Conservation (phyloP, 2,797 vertebrate genomes). For the Coranthus polyacanthus region DNA sequence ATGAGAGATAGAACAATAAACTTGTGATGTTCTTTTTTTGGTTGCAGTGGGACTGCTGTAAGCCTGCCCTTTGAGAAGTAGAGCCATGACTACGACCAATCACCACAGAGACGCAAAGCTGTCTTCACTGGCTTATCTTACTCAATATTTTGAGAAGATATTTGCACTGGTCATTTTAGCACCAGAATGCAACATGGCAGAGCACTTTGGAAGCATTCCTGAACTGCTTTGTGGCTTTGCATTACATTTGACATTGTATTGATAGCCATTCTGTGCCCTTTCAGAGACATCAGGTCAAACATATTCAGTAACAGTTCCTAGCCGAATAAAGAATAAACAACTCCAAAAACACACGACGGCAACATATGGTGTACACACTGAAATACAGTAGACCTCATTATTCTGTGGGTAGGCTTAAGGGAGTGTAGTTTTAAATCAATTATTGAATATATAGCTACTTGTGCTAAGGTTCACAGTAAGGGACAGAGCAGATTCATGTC, state of each 20-base stretch:
- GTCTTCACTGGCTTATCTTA: conserved; percentile 51
- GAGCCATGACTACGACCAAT: conserved; percentile 49
- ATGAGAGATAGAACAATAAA: conserved; percentile 74
- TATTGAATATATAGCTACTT: conserved; percentile 66
- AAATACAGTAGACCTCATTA: conserved; percentile 43
- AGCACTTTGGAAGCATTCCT: conserved; percentile 70
- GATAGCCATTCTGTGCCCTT: conserved; percentile 65
- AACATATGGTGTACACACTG: conserved; percentile 32
- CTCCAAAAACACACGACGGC: conserved; percentile 35
- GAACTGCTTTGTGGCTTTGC: conserved; percentile 74
- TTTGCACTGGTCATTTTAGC: conserved; percentile 70
- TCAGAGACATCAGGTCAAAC: conserved; percentile 60
- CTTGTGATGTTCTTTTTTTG: conserved; percentile 64
- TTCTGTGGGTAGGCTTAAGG: conserved; percentile 62
- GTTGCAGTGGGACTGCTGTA: conserved; percentile 49
- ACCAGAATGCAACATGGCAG: conserved; percentile 71
- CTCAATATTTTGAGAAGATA: conserved; percentile 59
- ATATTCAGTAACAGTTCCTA: conserved; percentile 24
- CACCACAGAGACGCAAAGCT: conserved; percentile 52
- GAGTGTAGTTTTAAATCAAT: conserved; percentile 69
- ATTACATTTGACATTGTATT: conserved; percentile 78
- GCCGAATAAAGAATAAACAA: conserved; percentile 48
- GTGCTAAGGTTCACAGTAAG: conserved; percentile 63
- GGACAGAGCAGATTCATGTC: conserved; percentile 63
- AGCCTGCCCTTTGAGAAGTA: conserved; percentile 42